A percentile compares a stretch with the other conserved stretches of the same genome.
phyloP scores from a whole-genome alignment of 1,140 invertebrate species.

The Bathynomus jamesi region DNA sequence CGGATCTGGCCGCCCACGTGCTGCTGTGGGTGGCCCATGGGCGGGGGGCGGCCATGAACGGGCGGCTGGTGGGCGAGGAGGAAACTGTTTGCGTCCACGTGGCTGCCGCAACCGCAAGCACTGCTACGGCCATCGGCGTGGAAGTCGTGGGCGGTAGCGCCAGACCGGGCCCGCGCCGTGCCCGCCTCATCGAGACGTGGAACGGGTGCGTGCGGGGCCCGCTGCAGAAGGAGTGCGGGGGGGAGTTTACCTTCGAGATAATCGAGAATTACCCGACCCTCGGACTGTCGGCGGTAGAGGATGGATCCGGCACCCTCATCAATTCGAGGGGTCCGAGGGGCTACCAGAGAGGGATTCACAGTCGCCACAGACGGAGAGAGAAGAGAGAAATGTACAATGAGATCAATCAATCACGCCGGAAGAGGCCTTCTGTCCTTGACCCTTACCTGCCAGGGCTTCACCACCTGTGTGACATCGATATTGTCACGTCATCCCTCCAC shows the following conservation, averaged over 20 bases:
- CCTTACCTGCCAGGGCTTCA: constrained; percentile 32
- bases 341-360: constrained; percentile 3
- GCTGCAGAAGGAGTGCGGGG: constrained; percentile 25
- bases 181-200: constrained; percentile 28
- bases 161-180: constrained; percentile 24
- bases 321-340: constrained; percentile 27
- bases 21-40: constrained; percentile 32
- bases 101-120: constrained; percentile 32
- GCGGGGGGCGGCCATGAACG: constrained; percentile 37
- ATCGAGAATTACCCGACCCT: constrained; percentile 34
- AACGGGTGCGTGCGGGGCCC: constrained; percentile 28
- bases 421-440: constrained; percentile 24
- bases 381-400: constrained; percentile 15
- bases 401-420: constrained; percentile 9
- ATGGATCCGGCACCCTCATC: constrained; percentile 34
- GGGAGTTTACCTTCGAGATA: constrained; percentile 35
- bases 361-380: constrained; percentile 8
- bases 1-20: constrained; percentile 33
- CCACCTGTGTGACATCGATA: constrained; percentile 31
- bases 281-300: constrained; percentile 31
- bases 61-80: constrained; percentile 30
- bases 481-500: constrained; percentile 32
- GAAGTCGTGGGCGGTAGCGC: constrained; percentile 1
- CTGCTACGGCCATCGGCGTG: constrained; percentile 21
- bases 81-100: constrained; percentile 32